A percentile compares a stretch with the other conserved stretches of the same genome.
Conservation (phyloP, 2,797 vertebrate species). For the Vireo griseus region DNA sequence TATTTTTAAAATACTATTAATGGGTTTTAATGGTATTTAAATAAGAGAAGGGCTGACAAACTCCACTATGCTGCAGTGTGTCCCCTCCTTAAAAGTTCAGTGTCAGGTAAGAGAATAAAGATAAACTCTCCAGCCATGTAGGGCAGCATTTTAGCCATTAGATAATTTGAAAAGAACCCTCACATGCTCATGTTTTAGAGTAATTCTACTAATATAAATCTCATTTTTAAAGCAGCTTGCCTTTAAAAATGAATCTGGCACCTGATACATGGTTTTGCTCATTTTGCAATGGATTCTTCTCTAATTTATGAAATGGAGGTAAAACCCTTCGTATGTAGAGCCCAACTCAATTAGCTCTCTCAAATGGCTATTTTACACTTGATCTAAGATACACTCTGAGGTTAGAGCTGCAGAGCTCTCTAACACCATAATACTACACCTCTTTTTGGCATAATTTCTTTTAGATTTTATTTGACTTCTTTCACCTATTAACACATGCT, state of each 20-base stretch:
- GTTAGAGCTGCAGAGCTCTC: background rate
- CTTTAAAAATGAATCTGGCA: background rate
- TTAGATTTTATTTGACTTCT: background rate
- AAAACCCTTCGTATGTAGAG: background rate
- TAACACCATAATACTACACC: background rate
- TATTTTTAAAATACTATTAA: background rate
- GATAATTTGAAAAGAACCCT: background rate
- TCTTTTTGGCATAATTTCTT: background rate
- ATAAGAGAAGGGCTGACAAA: background rate
- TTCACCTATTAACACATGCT: background rate
- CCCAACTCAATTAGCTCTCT: background rate
- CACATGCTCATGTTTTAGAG: background rate
- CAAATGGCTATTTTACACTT: slow-evolving; percentile 31
- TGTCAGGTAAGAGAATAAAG: background rate
- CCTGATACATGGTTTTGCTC: background rate
- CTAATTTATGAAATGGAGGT: slow-evolving; percentile 13
- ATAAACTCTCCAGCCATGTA: background rate
- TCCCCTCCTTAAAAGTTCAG: background rate
- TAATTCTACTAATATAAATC: background rate
- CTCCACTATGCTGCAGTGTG: rapidly evolving
- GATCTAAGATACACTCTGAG: background rate
- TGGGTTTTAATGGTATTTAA: background rate
- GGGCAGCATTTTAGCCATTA: background rate
- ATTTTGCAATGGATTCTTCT: slow-evolving; percentile 15
- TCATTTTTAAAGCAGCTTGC: background rate